Conservation (phyloP, 2,797 vertebrate genomes). For the Hapalemur alaotrensis region DNA sequence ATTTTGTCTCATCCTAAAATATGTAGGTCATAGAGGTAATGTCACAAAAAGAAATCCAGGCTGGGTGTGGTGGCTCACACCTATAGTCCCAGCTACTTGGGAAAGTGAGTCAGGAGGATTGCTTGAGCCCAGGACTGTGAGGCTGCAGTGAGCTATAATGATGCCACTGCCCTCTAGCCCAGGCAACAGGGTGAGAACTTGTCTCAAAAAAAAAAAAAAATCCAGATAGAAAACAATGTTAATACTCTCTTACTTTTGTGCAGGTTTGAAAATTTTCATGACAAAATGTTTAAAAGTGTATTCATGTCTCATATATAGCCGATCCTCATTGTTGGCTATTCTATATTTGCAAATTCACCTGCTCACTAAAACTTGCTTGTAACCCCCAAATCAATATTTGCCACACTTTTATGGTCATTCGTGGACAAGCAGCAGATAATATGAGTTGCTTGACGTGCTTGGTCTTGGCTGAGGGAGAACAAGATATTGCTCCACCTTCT, state of each 20-base stretch:
- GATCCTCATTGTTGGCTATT: neutral
- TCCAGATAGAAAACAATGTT: too few relatives aligned
- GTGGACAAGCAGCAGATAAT: neutral
- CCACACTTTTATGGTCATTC: neutral
- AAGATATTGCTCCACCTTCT: neutral
- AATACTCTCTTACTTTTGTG: neutral
- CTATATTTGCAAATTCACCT: neutral
- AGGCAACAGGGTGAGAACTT: neutral
- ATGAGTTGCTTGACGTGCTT: neutral
- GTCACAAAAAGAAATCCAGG: neutral
- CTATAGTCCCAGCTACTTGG: neutral
- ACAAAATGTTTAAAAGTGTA: neutral
- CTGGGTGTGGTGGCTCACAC: neutral
- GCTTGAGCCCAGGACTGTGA: neutral
- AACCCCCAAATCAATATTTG: neutral
- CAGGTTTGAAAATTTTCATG: neutral
- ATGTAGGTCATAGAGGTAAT: neutral
- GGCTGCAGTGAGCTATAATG: neutral
- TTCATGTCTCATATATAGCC: neutral
- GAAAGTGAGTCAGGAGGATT: neutral
- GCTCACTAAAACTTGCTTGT: neutral
- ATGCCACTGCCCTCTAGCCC: neutral
- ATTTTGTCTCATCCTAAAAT: neutral
- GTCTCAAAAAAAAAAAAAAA: neutral
- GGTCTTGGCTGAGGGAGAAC: neutral